A percentile compares a stretch with the other conserved stretches of the same genome.
Evolutionary conservation across 2,888 invertebrate genomes (phyloP).

Genomic region (Leucophora obtusa): DNA sequence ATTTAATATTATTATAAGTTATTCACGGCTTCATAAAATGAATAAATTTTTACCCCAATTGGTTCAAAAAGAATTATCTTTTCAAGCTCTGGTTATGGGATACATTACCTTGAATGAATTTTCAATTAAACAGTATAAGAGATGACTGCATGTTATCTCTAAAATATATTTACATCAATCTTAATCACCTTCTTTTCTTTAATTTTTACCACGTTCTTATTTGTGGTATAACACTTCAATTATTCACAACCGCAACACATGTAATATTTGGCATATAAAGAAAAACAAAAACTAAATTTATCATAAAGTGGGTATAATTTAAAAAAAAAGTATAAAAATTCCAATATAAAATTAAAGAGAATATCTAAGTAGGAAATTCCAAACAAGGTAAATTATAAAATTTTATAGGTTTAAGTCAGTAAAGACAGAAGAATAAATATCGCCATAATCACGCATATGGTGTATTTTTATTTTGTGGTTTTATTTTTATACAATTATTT

Average conservation of each 20-base stretch:
- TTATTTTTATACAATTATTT: conserved; percentile 34
- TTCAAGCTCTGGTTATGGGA: no score
- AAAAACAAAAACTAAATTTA: conserved; percentile 25
- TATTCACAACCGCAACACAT: conserved; percentile 58
- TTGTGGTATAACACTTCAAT: conserved; percentile 56
- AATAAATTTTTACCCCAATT: no score
- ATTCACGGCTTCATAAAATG: no score
- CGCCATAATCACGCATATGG: conserved; percentile 65
- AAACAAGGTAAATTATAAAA: conserved; percentile 56
- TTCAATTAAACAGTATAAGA: no score
- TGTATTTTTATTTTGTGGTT: conserved; percentile 1
- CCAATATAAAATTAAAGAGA: conserved; percentile 47
- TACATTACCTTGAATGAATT: no score
- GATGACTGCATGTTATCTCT: no score
- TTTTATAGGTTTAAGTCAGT: conserved; percentile 38
- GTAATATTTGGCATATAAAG: conserved; percentile 40
- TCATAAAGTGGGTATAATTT: conserved; percentile 29
- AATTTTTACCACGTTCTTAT: conserved; percentile 27
- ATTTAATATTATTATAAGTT: no score
- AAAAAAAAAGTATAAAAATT: conserved; percentile 33
- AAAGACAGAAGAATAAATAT: conserved; percentile 21
- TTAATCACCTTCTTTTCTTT: no score
- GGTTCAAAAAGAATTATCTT: no score
- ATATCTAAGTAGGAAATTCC: conserved; percentile 28
- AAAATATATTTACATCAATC: no score